Evolutionary conservation across 2,888 invertebrate species (phyloP).

Genomic region (Cephus pygmeus): DNA sequence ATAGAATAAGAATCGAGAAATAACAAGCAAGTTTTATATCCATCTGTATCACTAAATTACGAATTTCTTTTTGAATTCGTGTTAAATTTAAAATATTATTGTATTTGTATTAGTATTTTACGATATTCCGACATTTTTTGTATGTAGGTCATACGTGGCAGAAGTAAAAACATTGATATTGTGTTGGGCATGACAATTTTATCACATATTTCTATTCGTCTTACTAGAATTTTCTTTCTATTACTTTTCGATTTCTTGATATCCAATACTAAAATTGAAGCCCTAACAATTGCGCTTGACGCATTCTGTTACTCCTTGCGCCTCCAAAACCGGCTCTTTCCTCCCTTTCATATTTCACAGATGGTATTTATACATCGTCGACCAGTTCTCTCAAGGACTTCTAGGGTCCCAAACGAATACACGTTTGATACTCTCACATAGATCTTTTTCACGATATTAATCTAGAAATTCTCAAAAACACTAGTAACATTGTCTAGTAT

Average conservation of each 20-base stretch:
- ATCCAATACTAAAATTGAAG: neutral
- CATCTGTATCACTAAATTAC: neutral
- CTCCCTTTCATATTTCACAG: neutral
- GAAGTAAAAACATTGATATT: neutral
- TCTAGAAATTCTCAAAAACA: neutral
- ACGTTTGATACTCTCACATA: neutral
- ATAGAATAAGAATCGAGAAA: neutral
- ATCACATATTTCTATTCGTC: neutral
- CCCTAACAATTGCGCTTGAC: neutral
- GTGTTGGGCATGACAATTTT: neutral
- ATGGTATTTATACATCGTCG: neutral
- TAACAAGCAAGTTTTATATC: neutral
- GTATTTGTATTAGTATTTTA: neutral
- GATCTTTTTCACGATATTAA: neutral
- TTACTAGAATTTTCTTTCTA: neutral
- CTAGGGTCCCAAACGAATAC: neutral
- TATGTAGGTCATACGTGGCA: neutral
- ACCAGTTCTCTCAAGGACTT: constrained; percentile 1
- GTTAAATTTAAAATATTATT: neutral
- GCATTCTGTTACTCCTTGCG: neutral
- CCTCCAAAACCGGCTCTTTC: neutral
- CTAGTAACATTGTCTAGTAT: neutral
- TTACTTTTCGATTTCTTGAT: neutral
- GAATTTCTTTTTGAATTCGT: neutral
- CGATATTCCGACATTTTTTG: neutral